Base-by-base conservation (phyloP, 2,113 vertebrate genomes). In the Psilopsiagon aurifrons region DNA sequence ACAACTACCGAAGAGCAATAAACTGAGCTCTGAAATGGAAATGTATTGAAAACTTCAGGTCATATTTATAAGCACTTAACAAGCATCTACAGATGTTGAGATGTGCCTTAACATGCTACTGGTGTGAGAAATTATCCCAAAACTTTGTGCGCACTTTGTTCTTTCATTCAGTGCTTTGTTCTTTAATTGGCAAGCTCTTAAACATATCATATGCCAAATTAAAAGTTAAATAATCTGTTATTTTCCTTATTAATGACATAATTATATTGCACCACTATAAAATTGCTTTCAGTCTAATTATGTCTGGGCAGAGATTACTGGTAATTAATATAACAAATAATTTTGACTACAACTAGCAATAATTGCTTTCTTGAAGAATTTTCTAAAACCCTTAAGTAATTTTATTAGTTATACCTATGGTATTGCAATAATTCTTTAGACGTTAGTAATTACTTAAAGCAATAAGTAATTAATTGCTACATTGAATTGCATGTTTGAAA, bases 271-370 rank as follows among this genome's bases (percentile, higher is more conserved):
- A 93, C 74, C 33, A 88, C 78, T 73, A 73, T 97, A 96, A 97
- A 94, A 94, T 82, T 90, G 51, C 83, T 83, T 89, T 93, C 83
- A 92, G 79, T 91, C 70, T 92, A 92, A 95, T 97, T 97, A 92
- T 67, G 69, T 86, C 91, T 94, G 95, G 83, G 86, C 84, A 92
- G 92, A 91, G 35, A 90, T 96, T 71, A 92, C 86, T 64, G 69
- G 86, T 95, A 83, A 95, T 97, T 97, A 96, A 97, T 94, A 96
- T 95, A 96, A 97, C 84, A 97, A 97, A 97, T 83, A 94, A 94
- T 91, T 97, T 97, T 97, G 77, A 92, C 89, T 96, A 86, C 86
- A 92, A 82, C 91, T 86, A 83, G 71, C 86, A 95, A 79, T 94
- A 94, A 96, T 96, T 93, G 86, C 78, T 91, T 96, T 95, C 78